Base-by-base conservation (phyloP, 2,888 invertebrate species). In the Plagodis dolabraria region DNA sequence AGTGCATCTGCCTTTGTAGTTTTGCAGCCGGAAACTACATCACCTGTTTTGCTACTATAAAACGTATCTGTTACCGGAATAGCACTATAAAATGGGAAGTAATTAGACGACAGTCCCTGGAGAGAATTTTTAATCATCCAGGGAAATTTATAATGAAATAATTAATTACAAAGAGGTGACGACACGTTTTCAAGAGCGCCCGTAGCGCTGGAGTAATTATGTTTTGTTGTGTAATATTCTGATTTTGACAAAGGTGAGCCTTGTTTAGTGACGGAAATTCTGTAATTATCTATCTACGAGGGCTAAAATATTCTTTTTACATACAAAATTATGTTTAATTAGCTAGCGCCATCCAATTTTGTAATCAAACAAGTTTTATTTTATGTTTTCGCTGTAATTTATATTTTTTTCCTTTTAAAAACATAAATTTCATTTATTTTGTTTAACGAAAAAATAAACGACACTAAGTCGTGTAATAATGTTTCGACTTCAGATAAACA, bases 161-260 rank as follows among this genome's bases (percentile, higher is more conserved):
- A 80, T 81, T 80, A 79, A 81, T 81, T 79, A 81, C 70, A 67
- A 60, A 67, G 63, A 70, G 66, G 74, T 75, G 80, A 80, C 77
- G 71, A 73, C 74, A 75, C 73, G 68, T 70, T 72, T 68, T 64
- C 34, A 46, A 52, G 51, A 52, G 53, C 54, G 52, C 35, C 33
- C 48, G 40, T 57, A 44, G 50, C 52, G 60, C 67, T 54, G 49
- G 57, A 58, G 63, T 68, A 73, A 71, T 76, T 70, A 76, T 69
- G 67, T 72, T 72, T 74, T 70, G 64, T 65, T 57, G 53, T 63
- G 65, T 46, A 60, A 68, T 68, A 68, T 67, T 74, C 65, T 67
- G 64, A 55, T 64, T 63, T 40, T 53, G 36, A 62, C 60, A 68
- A 62, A 67, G 57, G 64, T 53, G 46, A 33, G 40, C 33, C 11